phyloP scores from a whole-genome alignment of 2,113 vertebrate genomes.

The Anguilla japonica region DNA sequence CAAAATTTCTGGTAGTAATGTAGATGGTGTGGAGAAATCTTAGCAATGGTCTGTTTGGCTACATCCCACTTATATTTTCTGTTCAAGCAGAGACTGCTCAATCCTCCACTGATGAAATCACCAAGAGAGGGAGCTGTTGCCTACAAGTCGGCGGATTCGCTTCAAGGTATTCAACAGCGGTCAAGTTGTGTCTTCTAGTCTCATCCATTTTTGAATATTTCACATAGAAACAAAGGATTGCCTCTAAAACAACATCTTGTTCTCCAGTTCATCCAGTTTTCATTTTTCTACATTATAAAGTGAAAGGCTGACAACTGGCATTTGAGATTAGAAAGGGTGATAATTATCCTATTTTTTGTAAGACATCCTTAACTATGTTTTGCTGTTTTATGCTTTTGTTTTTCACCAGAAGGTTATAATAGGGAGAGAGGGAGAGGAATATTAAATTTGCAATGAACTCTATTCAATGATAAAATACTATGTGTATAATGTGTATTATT shows the following conservation, averaged over 20 bases:
- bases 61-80: background rate
- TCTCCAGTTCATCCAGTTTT: no score
- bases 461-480: background rate
- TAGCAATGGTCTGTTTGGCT: background rate
- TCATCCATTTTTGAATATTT: background rate
- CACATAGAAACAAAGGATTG: background rate
- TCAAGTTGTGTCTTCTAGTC: background rate
- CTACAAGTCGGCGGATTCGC: background rate
- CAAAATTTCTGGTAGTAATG: background rate
- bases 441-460: background rate
- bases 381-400: background rate
- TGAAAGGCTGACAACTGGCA: no score
- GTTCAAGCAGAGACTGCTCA: background rate
- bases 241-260: no score
- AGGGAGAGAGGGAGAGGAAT: background rate
- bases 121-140: constrained; percentile 35
- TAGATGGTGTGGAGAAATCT: background rate
- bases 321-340: background rate
- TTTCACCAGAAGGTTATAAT: background rate
- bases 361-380: background rate
- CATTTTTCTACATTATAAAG: no score
- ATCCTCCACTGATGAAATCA: background rate
- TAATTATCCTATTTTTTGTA: background rate
- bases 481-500: background rate
- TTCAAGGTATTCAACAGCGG: background rate